Base-by-base conservation (phyloP, 1,140 invertebrate species). In the Eurosta solidaginis region DNA sequence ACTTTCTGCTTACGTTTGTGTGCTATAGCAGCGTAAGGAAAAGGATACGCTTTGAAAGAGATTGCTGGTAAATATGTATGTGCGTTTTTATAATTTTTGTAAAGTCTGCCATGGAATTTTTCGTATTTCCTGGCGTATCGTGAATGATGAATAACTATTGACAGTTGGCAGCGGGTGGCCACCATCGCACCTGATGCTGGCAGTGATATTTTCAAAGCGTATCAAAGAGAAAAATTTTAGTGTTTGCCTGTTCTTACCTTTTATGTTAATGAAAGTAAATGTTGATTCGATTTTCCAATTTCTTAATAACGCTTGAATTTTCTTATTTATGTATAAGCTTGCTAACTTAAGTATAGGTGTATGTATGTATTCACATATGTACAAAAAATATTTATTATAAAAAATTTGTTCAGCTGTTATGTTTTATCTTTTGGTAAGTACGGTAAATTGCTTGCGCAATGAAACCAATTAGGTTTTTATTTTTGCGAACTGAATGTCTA, bases 121-220 rank as follows among this genome's bases (percentile, higher is more conserved):
- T 47, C 45, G 14, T 47, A 47, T n/a, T 14, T 47, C 7, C 45
- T 1, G 14, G n/a, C 45, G 33, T 20, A 36, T 40, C 33, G n/a
- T n/a, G n/a, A 17, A 59, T 42, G 59, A 17, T 25, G 50, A 12
- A 54, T 54, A 14, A 27, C 6, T 54, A 1, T 2, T 6, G 2
- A 20, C 6, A 52, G 50, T 25, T 33, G 54, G 14, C 54, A 17
- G 54, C 59, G 12, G 36, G 33, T 40, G 33, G 59, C 59, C 10
- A 29, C 27, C 25, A 17, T 22, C 6, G 33, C 59, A 68, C 9
- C 33, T 40, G 33, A 14, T 17, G 7, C 29, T 42, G n/a, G 12
- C 33, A 52, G 22, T 68, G n/a, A 68, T 22, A 68, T 68, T 63
- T 17, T 68, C 59, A 68, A 68, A 68, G 29, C 36, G 59, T 68